A percentile compares a stretch with the other conserved stretches of the same genome.
Evolutionary conservation across 1,140 invertebrate species (phyloP).

Genomic region (Cepaea nemoralis): DNA sequence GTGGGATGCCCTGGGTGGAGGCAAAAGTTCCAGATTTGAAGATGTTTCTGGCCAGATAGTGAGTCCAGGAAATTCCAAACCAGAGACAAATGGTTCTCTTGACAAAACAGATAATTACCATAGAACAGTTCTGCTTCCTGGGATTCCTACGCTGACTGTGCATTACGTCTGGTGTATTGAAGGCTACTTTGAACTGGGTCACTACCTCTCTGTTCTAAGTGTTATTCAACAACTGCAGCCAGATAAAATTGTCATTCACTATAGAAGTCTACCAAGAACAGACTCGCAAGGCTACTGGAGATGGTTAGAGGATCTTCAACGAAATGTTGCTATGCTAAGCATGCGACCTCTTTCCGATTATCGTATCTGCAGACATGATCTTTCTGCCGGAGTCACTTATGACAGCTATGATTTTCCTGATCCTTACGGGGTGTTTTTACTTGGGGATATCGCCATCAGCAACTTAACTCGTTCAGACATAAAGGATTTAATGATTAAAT

Average conservation of each 20-base stretch:
- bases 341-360: slow-evolving; percentile 27
- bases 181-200: slow-evolving; percentile 29
- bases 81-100: not conserved
- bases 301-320: slow-evolving; percentile 37
- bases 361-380: slow-evolving; percentile 8
- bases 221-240: slow-evolving; percentile 21
- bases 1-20: slow-evolving; percentile 36
- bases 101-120: not conserved
- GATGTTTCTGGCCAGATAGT: too few relatives aligned
- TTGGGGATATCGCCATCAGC: slow-evolving; percentile 27
- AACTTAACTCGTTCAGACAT: slow-evolving; percentile 17
- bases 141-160: slow-evolving; percentile 9
- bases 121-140: not conserved
- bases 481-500: not conserved
- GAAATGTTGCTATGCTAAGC: slow-evolving; percentile 28
- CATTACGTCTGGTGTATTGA: slow-evolving; percentile 35
- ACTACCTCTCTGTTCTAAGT: slow-evolving; percentile 25
- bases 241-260: slow-evolving; percentile 37
- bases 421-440: slow-evolving; percentile 22
- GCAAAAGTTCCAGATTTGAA: not conserved
- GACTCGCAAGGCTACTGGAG: slow-evolving; percentile 37
- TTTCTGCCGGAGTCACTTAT: slow-evolving; percentile 20
- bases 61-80: not conserved
- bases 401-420: slow-evolving; percentile 27
- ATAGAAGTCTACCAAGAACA: slow-evolving; percentile 22